phyloP scores from a whole-genome alignment of 2,888 invertebrate species.

The Chaitophorus viminalis region DNA sequence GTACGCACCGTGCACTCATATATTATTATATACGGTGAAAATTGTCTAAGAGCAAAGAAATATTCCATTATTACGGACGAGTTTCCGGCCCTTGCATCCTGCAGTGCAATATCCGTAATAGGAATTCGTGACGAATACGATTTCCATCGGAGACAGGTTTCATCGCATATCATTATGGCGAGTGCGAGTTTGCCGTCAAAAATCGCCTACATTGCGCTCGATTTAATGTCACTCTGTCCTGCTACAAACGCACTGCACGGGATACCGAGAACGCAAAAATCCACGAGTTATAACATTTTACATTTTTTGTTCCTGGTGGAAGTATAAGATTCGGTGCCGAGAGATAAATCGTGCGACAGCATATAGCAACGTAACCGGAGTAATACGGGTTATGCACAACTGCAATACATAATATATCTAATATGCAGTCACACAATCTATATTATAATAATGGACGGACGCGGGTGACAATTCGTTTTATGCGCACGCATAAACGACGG shows the following conservation, averaged over 20 bases:
- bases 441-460: slow-evolving; percentile 27
- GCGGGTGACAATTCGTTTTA: slow-evolving; percentile 43
- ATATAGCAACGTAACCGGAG: no score
- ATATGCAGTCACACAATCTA: not conserved
- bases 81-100: no score
- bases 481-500: slow-evolving; percentile 30
- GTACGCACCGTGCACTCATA: no score
- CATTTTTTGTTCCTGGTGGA: not conserved
- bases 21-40: no score
- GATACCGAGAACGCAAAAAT: not conserved
- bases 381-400: not conserved
- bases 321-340: not conserved
- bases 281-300: not conserved
- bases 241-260: no score
- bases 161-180: not conserved
- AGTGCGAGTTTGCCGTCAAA: not conserved
- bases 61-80: no score
- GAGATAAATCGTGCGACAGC: not conserved
- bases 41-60: no score
- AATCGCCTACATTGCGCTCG: not conserved
- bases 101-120: no score
- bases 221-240: not conserved
- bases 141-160: no score
- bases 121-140: no score
- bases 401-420: no score